A percentile compares a stretch with the other conserved stretches of the same genome.
These are phyloP conservation scores for Bombus pyrosoma DNA, from an alignment of 1,140 invertebrate species.

Conservation along the genomic window DNA sequence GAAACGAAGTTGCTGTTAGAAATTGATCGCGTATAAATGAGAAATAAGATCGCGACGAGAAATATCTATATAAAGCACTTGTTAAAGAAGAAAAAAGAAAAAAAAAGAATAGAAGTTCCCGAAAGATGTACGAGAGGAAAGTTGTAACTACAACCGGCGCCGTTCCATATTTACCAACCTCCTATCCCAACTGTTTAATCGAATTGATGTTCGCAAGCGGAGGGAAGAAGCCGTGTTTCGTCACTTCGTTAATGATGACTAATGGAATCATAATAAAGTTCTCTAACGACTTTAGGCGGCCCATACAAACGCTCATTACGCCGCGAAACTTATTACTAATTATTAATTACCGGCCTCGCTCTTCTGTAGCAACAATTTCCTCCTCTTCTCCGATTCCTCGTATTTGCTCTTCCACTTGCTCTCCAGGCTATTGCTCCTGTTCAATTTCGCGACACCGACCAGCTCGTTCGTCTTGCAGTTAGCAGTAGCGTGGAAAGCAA, in stretches of 20 bases:
- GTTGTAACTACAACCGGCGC: neutral
- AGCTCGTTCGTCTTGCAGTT: slow-evolving; percentile 38
- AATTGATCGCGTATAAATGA: neutral
- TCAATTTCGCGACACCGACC: slow-evolving; percentile 54
- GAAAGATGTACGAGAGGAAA: neutral
- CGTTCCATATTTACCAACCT: slow-evolving; percentile 1
- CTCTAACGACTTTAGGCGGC: slow-evolving; percentile 13
- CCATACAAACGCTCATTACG: slow-evolving; percentile 21
- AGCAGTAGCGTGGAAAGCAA: neutral
- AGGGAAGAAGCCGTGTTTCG: slow-evolving; percentile 30
- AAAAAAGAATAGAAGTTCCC: neutral
- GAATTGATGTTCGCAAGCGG: slow-evolving; percentile 16
- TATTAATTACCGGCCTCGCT: slow-evolving; percentile 86
- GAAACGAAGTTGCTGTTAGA: neutral
- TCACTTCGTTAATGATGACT: slow-evolving; percentile 40
- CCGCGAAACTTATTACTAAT: slow-evolving; percentile 34
- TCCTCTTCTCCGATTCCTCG: slow-evolving; percentile 86
- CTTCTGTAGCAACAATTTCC: slow-evolving; percentile 86
- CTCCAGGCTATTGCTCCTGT: slow-evolving; percentile 74
- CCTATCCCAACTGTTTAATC: slow-evolving; percentile 36
- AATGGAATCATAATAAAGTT: slow-evolving; percentile 39
- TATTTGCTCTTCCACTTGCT: slow-evolving; percentile 86
- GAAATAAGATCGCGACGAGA: neutral
- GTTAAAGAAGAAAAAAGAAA: accelerated
- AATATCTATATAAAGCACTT: accelerated